phyloP scores from a whole-genome alignment of 2,113 vertebrate genomes.

The Lagopus muta region DNA sequence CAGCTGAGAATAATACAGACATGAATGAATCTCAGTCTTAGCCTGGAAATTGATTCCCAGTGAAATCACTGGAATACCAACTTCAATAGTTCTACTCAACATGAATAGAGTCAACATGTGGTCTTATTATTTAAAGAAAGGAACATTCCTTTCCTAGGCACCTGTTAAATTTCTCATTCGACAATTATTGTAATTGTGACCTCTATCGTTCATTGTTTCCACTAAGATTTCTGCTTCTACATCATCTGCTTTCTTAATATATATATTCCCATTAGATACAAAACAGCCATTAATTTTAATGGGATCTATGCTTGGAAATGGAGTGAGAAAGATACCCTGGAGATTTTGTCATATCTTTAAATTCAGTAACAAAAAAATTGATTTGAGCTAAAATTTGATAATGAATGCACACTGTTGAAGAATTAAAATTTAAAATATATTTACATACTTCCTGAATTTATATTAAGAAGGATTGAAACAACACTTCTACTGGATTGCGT shows the following conservation, averaged over 20 bases:
- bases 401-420: constrained; percentile 57
- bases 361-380: constrained; percentile 56
- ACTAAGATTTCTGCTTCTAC: constrained; percentile 58
- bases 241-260: constrained; percentile 49
- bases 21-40: neutral
- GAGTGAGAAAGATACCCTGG: constrained; percentile 40
- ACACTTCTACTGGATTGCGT: neutral
- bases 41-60: constrained; percentile 42
- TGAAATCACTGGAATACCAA: constrained; percentile 59
- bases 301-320: constrained; percentile 49
- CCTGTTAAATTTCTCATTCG: constrained; percentile 51
- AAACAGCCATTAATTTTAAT: constrained; percentile 60
- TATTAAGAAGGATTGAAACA: constrained; percentile 50
- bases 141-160: constrained; percentile 38
- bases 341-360: constrained; percentile 50
- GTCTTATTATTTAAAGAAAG: constrained; percentile 53
- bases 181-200: constrained; percentile 71
- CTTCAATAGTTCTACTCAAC: constrained; percentile 43
- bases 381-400: constrained; percentile 47
- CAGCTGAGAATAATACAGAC: neutral
- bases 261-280: constrained; percentile 65
- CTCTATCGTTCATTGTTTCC: constrained; percentile 51
- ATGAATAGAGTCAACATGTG: constrained; percentile 59
- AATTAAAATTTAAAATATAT: constrained; percentile 64
- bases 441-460: constrained; percentile 43